Evolutionary conservation across 53 echinoderm and acorn worm species (phyloP), one percentile per base, ranked within the genome.

Genomic region (Actinopyga echinites): DNA sequence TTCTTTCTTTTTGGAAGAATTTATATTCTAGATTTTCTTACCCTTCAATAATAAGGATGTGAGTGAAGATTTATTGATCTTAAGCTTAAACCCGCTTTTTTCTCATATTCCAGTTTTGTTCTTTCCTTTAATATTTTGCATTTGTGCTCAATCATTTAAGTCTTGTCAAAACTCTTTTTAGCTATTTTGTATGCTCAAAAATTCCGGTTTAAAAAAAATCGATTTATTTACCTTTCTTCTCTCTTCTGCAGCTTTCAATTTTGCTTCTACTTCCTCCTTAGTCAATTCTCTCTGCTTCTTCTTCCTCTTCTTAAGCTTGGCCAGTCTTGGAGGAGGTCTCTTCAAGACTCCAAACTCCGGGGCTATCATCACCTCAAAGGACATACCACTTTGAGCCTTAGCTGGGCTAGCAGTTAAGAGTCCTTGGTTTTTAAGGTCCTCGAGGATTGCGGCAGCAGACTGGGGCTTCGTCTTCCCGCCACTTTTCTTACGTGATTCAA

Each of bases 311-410:
- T 97, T 97, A 59, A 97, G 82, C 56, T 91, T 97, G 42, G 94
- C 92, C 33, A 97, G 90, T 30, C 97, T 83, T 2, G 92, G 86
- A 38, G 97, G 97, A 2, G 92, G 94, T 74, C 88, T 90, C 82
- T 94, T 91, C 52, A 92, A 82, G n/a, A 89, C 79, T 2, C 86
- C 90, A 53, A 94, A 90, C 65, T 88, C 92, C 3, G 94, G 87
- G 4, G 94, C 92, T 56, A 97, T 88, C 90, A 92, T 92, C 79
- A 97, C 92, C 2, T 97, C 97, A 71, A 97, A 97, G 32, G 92
- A 73, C 52, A 94, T 80, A 2, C 97, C 97, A 44, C 89, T 84
- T 53, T 92, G 86, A 19, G 82, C 87, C 30, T 88, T 75, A 12
- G 86, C 71, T 10, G 89, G 87, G 25, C 84, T 61, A 25, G 60